Evolutionary conservation across 2,113 vertebrate genomes (phyloP).

Genomic region (Eubucco bourcierii): DNA sequence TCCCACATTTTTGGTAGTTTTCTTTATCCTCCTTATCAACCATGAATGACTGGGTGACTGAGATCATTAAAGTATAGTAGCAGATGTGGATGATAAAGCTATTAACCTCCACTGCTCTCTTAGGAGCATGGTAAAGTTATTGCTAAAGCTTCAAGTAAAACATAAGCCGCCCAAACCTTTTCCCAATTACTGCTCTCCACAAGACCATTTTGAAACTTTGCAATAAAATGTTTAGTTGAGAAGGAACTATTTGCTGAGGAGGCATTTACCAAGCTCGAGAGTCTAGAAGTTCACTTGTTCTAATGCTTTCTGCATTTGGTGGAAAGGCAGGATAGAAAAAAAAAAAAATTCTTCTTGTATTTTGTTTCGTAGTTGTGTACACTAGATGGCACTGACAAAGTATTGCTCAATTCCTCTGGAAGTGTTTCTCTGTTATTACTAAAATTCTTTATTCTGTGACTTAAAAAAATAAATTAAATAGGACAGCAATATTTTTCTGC

Average conservation of each 20-base stretch:
- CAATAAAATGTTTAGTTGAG: not conserved
- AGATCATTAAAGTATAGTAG: slow-evolving; percentile 36
- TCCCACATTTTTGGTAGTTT: slow-evolving; percentile 3
- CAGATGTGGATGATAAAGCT: slow-evolving; percentile 49
- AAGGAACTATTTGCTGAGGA: not conserved
- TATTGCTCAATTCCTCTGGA: not conserved
- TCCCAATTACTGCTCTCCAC: slow-evolving; percentile 1
- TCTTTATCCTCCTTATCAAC: not conserved
- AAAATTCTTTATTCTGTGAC: slow-evolving; percentile 7
- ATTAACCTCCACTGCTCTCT: slow-evolving; percentile 61
- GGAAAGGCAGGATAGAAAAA: not conserved
- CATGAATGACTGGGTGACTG: slow-evolving; percentile 37
- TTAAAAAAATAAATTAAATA: not conserved
- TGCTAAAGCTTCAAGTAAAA: slow-evolving; percentile 52
- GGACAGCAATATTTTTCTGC: not conserved
- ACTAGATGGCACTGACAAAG: slow-evolving; percentile 70
- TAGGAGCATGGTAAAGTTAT: slow-evolving; percentile 43
- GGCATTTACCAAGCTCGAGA: not conserved
- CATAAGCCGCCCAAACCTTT: not conserved
- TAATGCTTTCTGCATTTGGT: not conserved
- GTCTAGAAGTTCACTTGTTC: not conserved
- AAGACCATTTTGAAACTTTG: not conserved
- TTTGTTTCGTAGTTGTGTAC: not conserved
- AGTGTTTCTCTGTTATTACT: not conserved
- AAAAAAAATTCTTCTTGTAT: not conserved